phyloP scores from a whole-genome alignment of 1,140 invertebrate species.

The Heliothis subflexa region DNA sequence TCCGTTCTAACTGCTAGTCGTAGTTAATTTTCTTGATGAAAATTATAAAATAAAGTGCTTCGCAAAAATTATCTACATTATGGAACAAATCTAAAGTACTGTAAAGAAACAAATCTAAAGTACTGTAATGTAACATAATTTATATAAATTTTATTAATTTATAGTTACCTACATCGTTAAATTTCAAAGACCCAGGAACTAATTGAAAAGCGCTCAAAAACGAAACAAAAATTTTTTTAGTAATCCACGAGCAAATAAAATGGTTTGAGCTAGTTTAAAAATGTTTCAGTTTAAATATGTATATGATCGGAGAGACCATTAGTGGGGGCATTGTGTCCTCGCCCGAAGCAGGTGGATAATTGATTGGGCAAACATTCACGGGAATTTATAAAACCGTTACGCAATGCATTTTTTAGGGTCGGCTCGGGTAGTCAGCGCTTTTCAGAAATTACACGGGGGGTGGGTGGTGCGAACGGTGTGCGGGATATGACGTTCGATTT shows the following conservation, averaged over 20 bases:
- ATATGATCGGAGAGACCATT: constrained; percentile 37
- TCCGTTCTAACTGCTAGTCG: no score
- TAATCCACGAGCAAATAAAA: neutral
- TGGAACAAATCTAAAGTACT: neutral
- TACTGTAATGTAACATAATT: constrained; percentile 18
- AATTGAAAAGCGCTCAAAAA: neutral
- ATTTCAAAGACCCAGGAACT: neutral
- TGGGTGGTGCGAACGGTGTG: constrained; percentile 65
- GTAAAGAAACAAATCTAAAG: neutral
- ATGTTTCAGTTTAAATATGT: constrained; percentile 27
- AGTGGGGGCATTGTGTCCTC: constrained; percentile 44
- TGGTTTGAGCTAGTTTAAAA: constrained; percentile 9
- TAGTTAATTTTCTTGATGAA: no score
- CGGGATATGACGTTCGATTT: constrained; percentile 85
- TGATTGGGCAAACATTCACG: constrained; percentile 78
- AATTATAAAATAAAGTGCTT: no score
- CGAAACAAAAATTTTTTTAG: no score
- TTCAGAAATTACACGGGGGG: constrained; percentile 81
- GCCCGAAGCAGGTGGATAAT: constrained; percentile 76
- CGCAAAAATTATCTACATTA: no score
- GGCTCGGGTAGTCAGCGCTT: constrained; percentile 78
- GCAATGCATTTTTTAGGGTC: constrained; percentile 86
- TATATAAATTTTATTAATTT: constrained; percentile 11
- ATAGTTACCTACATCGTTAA: neutral
- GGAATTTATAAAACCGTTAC: constrained; percentile 82